Percentiles rank a stretch among this genome's conserved stretches.
phyloP scores from a whole-genome alignment of 2,888 invertebrate genomes.

The Hetaerina titia region DNA sequence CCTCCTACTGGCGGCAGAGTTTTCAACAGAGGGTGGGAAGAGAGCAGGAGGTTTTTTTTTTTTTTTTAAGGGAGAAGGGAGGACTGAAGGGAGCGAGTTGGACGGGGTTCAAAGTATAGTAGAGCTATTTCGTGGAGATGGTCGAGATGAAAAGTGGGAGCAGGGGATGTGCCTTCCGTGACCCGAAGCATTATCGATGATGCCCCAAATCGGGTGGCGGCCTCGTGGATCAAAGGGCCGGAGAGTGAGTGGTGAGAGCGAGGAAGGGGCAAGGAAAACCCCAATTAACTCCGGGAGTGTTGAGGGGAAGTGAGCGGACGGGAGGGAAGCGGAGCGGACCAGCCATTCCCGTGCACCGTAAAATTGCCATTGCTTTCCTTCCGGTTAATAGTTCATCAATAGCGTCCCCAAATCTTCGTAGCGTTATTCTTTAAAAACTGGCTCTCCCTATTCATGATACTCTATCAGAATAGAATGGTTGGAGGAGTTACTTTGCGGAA shows the following conservation, averaged over 20 bases:
- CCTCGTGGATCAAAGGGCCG: neutral
- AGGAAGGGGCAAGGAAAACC: slow-evolving; percentile 24
- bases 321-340: neutral
- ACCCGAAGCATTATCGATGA: slow-evolving; percentile 26
- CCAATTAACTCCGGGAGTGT: slow-evolving; percentile 35
- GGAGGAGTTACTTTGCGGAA: too few species aligned
- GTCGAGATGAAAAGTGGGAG: neutral
- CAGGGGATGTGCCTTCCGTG: slow-evolving; percentile 21
- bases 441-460: too few species aligned
- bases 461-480: too few species aligned
- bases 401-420: too few species aligned
- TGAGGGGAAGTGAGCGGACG: neutral
- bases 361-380: neutral
- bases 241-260: neutral
- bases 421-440: too few species aligned
- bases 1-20: neutral
- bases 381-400: neutral
- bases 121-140: neutral
- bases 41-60: neutral
- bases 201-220: neutral
- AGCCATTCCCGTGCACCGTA: neutral
- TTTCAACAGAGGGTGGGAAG: neutral
- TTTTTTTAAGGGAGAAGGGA: neutral
- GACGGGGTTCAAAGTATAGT: neutral
- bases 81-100: neutral